These are phyloP conservation scores for Metallyticus violacea DNA, from an alignment of 2,888 invertebrate genomes.

Conservation along the genomic window DNA sequence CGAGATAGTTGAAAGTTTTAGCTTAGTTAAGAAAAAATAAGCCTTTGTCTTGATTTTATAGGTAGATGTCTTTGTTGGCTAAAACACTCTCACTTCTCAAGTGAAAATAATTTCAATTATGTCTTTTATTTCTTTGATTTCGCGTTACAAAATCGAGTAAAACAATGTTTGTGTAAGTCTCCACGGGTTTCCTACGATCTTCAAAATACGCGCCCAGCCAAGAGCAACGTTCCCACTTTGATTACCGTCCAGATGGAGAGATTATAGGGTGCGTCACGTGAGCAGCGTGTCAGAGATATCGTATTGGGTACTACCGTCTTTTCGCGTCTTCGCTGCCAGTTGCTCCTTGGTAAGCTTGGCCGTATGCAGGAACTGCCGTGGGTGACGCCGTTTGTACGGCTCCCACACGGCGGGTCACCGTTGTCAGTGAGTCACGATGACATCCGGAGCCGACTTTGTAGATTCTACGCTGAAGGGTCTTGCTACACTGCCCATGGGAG, in stretches of 20 bases:
- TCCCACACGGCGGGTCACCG: conserved; percentile 51
- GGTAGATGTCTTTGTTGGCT: not conserved
- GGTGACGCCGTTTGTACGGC: conserved; percentile 56
- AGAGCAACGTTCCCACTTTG: not conserved
- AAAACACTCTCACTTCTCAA: not conserved
- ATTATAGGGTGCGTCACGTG: conserved; percentile 25
- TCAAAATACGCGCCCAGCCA: not conserved
- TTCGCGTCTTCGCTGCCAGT: not conserved
- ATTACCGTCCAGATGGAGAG: not conserved
- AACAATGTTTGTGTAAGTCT: not conserved
- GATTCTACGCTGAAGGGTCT: conserved; percentile 79
- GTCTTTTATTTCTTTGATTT: not conserved
- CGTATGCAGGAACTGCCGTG: conserved; percentile 44
- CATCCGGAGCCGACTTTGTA: conserved; percentile 86
- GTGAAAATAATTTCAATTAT: not conserved
- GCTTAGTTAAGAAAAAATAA: not conserved
- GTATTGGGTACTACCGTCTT: conserved; percentile 23
- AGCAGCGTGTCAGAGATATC: conserved; percentile 9
- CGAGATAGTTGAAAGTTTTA: not conserved
- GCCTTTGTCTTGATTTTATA: not conserved
- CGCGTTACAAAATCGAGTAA: not conserved
- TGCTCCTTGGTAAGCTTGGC: conserved; percentile 10
- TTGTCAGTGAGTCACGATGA: conserved; percentile 81
- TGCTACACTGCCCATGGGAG: conserved; percentile 35
- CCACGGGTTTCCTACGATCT: not conserved